Evolutionary conservation across 2,888 invertebrate genomes (phyloP).

Genomic region (Pemphredon lugubris): DNA sequence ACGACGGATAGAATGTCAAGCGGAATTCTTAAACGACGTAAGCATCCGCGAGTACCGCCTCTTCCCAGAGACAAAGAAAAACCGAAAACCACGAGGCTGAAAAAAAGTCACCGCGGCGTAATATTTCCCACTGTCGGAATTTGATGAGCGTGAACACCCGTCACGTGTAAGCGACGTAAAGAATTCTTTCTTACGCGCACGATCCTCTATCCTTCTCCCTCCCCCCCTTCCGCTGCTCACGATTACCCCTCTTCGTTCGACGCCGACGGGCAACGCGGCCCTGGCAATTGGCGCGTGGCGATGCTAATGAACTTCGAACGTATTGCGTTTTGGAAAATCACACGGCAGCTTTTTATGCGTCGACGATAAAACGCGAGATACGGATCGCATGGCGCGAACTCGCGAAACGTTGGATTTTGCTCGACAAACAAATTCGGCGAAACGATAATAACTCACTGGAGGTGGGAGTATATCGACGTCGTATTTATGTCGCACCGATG

Average conservation of each 20-base stretch:
- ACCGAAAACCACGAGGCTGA: not conserved
- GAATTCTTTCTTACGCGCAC: not conserved
- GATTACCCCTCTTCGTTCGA: conserved; percentile 12
- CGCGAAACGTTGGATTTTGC: not conserved
- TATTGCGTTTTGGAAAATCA: conserved; percentile 58
- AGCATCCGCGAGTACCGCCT: not conserved
- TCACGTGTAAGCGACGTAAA: conserved; percentile 14
- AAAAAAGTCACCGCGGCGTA: conserved; percentile 5
- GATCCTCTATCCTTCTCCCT: not conserved
- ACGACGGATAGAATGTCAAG: conserved; percentile 24
- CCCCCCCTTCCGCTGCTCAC: not conserved
- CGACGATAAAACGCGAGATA: not conserved
- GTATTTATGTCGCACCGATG: too few relatives aligned
- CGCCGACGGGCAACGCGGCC: conserved; percentile 55
- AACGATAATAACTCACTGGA: too few relatives aligned
- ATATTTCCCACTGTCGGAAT: conserved; percentile 44
- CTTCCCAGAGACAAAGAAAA: not conserved
- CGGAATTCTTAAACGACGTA: not conserved
- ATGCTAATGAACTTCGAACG: conserved; percentile 67
- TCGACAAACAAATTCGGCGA: too few relatives aligned
- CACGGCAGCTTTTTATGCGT: conserved; percentile 38
- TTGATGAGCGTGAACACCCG: conserved; percentile 40
- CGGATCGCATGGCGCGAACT: too few relatives aligned
- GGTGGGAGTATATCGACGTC: too few relatives aligned
- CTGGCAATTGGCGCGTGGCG: conserved; percentile 62